Evolutionary conservation across 2,888 invertebrate genomes (phyloP).

Genomic region (Acanthococcus lagerstroemiae): DNA sequence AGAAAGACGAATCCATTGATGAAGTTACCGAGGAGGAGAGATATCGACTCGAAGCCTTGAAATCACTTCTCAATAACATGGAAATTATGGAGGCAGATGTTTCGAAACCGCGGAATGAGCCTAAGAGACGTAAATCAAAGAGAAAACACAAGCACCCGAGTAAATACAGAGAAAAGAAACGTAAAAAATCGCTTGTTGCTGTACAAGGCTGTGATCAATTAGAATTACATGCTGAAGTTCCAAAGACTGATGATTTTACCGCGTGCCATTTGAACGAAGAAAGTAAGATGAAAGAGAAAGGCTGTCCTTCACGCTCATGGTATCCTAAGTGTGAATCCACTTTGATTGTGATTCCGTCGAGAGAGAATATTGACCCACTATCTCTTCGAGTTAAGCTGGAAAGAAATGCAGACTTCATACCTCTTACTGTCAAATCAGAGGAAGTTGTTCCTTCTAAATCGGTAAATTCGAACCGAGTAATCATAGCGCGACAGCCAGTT

Average conservation of each 20-base stretch:
- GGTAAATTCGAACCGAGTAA: not conserved
- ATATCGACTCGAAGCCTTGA: slow-evolving; percentile 20
- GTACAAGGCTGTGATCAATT: not conserved
- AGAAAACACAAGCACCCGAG: not conserved
- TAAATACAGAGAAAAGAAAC: not conserved
- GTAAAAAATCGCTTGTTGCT: not conserved
- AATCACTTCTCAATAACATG: slow-evolving; percentile 12
- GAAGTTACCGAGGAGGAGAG: slow-evolving; percentile 12
- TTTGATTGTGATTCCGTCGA: not conserved
- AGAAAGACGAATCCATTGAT: not conserved
- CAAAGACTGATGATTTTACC: not conserved
- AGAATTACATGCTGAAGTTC: not conserved
- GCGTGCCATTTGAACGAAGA: not conserved
- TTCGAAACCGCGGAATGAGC: no score
- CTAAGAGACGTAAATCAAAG: not conserved
- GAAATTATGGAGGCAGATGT: not conserved
- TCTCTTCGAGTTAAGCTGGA: not conserved
- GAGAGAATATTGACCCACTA: not conserved
- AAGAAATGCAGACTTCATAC: not conserved
- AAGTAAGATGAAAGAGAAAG: not conserved
- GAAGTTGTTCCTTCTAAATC: not conserved
- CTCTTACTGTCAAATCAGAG: not conserved
- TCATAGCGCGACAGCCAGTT: not conserved
- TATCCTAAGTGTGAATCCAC: not conserved
- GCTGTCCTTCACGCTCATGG: not conserved